Evolutionary conservation across 2,888 invertebrate species (phyloP), one percentile per base, ranked within the genome.

Genomic region (Lithophane socia): DNA sequence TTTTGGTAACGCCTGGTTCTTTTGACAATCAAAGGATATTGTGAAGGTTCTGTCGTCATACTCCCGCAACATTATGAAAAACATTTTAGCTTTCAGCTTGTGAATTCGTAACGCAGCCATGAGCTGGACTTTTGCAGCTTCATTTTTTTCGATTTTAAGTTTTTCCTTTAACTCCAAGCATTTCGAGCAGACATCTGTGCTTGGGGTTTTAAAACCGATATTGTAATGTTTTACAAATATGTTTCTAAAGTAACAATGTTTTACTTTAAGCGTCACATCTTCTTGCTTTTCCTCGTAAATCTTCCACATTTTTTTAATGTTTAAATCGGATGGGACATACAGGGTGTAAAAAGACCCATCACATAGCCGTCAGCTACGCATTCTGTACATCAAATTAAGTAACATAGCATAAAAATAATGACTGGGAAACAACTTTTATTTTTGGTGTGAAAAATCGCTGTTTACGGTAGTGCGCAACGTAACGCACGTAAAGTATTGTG

Each of bases 291-390:
- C 68, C 13, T 73, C 13, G 21, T 73, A 73, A 65, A 75, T 16
- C 18, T 13, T 58, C 69, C 58, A 69, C 56, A 58, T 69, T 69
- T 69, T 58, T 65, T 56, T 29, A 56, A 77, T 77, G 67, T 67
- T 67, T 3, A 77, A 52, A 18, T 73, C 77, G 1, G 72, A 79
- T 49, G 73, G 37, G 16, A 67, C 67, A 60, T 73, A n/a, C n/a
- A n/a, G n/a, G n/a, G n/a, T n/a, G n/a, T n/a, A n/a, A n/a, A n/a
- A n/a, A n/a, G n/a, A n/a, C n/a, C n/a, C n/a, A n/a, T n/a, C n/a
- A n/a, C n/a, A n/a, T n/a, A n/a, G n/a, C n/a, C n/a, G n/a, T n/a
- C n/a, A n/a, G n/a, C n/a, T n/a, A n/a, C n/a, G n/a, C n/a, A n/a
- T n/a, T n/a, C n/a, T n/a, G n/a, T n/a, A n/a, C n/a, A n/a, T n/a